Percentiles rank a stretch among this genome's conserved stretches.
Evolutionary conservation across 1,140 invertebrate species (phyloP).

Genomic region (Neodiprion virginianus): DNA sequence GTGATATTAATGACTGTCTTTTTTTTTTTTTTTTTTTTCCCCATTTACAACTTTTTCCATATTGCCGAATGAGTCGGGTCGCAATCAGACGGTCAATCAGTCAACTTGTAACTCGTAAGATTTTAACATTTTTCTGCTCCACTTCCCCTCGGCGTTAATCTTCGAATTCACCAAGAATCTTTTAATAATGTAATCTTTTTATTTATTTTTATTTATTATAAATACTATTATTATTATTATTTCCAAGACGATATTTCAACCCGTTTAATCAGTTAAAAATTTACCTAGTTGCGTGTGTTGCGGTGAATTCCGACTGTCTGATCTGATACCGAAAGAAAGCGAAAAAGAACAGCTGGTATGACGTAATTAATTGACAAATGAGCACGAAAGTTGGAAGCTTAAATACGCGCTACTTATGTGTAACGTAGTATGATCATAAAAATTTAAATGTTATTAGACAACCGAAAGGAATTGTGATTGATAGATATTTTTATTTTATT

Average conservation of each 20-base stretch:
- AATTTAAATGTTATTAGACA: neutral
- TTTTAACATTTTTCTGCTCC: too few species aligned
- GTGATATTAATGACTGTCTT: constrained; percentile 45
- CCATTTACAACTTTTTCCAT: constrained; percentile 46
- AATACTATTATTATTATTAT: neutral
- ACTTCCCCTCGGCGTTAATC: too few species aligned
- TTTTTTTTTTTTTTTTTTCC: too few species aligned
- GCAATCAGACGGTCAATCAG: too few species aligned
- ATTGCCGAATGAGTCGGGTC: constrained; percentile 25
- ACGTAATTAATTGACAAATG: too few species aligned
- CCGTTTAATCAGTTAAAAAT: too few species aligned
- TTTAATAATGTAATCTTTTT: neutral
- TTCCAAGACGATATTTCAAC: neutral
- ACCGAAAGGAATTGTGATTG: neutral
- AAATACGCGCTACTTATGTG: too few species aligned
- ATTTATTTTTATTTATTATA: neutral
- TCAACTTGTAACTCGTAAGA: too few species aligned
- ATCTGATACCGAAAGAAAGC: neutral
- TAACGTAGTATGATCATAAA: neutral
- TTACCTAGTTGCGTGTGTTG: too few species aligned
- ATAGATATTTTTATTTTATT: neutral
- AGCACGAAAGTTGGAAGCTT: too few species aligned
- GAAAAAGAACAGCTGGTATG: too few species aligned
- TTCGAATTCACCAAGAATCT: too few species aligned
- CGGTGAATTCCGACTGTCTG: neutral